phyloP scores from a whole-genome alignment of 1,140 invertebrate species.

The Trichonephila clavata region DNA sequence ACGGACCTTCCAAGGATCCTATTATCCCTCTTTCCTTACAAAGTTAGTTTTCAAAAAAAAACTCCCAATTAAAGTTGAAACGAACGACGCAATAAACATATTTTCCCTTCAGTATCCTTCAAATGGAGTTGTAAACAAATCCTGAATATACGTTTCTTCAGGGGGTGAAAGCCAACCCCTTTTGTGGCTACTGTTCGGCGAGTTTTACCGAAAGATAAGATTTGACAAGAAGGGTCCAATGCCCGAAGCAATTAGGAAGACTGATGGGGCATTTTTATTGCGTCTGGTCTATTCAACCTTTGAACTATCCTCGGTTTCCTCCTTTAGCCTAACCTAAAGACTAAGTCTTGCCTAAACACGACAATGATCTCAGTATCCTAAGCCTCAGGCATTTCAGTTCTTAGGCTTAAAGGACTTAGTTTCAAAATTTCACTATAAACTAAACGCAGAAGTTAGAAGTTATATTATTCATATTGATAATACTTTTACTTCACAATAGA shows the following conservation, averaged over 20 bases:
- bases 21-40: neutral
- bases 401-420: too few species aligned
- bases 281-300: constrained; percentile 24
- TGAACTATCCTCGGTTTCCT: neutral
- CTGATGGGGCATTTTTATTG: constrained; percentile 32
- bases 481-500: too few species aligned
- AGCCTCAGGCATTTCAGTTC: too few species aligned
- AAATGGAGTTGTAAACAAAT: neutral
- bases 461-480: too few species aligned
- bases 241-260: constrained; percentile 25
- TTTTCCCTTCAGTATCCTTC: neutral
- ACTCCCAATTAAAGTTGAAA: neutral
- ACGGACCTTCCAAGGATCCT: too few species aligned
- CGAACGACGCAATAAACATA: neutral
- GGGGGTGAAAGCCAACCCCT: neutral
- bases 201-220: neutral
- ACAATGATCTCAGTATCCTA: too few species aligned
- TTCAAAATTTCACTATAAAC: too few species aligned
- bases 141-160: neutral
- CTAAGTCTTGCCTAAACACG: too few species aligned
- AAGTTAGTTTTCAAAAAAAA: neutral
- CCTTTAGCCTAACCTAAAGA: neutral
- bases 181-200: neutral
- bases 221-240: neutral
- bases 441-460: too few species aligned